A percentile compares a stretch with the other conserved stretches of the same genome.
Evolutionary conservation across 1,140 invertebrate species (phyloP).

Genomic region (Heterodera carotae): DNA sequence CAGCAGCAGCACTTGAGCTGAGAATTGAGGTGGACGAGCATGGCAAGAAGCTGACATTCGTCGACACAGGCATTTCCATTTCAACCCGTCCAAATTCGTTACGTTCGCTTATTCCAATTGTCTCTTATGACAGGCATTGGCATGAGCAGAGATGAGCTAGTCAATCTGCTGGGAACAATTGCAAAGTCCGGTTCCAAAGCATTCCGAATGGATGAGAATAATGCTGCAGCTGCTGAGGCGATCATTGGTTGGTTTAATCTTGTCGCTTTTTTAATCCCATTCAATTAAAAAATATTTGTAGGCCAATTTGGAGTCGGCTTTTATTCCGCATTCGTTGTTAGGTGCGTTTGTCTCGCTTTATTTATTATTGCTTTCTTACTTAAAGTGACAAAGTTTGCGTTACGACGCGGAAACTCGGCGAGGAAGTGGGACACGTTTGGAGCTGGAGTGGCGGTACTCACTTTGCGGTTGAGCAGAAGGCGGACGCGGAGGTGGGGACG

Average conservation of each 20-base stretch:
- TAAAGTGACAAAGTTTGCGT: constrained; percentile 81
- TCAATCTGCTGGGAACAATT: constrained; percentile 88
- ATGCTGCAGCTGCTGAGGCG: constrained; percentile 69
- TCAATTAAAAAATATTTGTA: constrained; percentile 17
- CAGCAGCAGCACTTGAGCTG: constrained; percentile 75
- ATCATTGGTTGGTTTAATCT: constrained; percentile 73
- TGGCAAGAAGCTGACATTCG: constrained; percentile 42
- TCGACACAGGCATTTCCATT: constrained; percentile 47
- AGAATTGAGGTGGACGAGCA: constrained; percentile 77
- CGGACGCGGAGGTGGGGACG: constrained; percentile 82
- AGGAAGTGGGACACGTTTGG: constrained; percentile 78
- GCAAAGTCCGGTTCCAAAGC: constrained; percentile 91
- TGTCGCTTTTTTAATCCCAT: constrained; percentile 7
- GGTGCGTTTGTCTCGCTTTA: constrained; percentile 61
- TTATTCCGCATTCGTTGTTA: constrained; percentile 95
- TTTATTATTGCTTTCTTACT: constrained; percentile 53
- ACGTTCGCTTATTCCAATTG: constrained; percentile 24
- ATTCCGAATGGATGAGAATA: constrained; percentile 51
- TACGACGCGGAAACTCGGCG: constrained; percentile 73
- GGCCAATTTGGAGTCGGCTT: constrained; percentile 98
- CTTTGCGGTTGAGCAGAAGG: constrained; percentile 83
- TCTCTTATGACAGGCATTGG: constrained; percentile 86
- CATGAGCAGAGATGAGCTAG: constrained; percentile 87
- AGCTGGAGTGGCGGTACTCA: constrained; percentile 82
- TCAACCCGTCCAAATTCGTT: neutral